These are phyloP conservation scores for Drosophila percnosoma DNA, from an alignment of 2,888 invertebrate species.

Conservation along the genomic window DNA sequence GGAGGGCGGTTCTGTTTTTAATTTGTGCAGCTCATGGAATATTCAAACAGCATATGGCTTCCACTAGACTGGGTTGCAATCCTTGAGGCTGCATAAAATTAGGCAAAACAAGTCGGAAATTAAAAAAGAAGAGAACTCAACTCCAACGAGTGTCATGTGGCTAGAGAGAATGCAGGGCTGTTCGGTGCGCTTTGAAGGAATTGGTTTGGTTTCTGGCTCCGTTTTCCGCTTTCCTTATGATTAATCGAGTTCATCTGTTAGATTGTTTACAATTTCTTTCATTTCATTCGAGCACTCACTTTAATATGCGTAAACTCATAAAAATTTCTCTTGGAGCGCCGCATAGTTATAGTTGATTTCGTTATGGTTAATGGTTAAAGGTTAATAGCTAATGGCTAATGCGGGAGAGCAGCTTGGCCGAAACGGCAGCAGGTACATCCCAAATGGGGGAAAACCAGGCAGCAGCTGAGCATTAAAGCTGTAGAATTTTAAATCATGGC, in stretches of 20 bases:
- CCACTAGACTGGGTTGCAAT: conserved; percentile 50
- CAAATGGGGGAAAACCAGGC: conserved; percentile 8
- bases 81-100: conserved; percentile 75
- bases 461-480: conserved; percentile 48
- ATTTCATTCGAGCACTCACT: conserved; percentile 44
- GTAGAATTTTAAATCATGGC: conserved; percentile 78
- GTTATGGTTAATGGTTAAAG: conserved; percentile 46
- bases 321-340: conserved; percentile 52
- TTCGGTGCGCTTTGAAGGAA: conserved; percentile 44
- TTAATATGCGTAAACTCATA: conserved; percentile 66
- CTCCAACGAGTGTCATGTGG: conserved; percentile 61
- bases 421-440: conserved; percentile 59
- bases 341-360: conserved; percentile 44
- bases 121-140: conserved; percentile 45
- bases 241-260: conserved; percentile 81
- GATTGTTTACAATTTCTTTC: conserved; percentile 64
- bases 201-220: conserved; percentile 28
- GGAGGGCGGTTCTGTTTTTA: conserved; percentile 65
- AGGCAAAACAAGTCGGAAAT: conserved; percentile 76
- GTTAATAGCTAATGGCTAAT: conserved; percentile 19
- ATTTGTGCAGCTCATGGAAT: conserved; percentile 80
- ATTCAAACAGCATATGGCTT: conserved; percentile 76
- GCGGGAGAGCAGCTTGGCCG: conserved; percentile 45
- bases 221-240: conserved; percentile 56
- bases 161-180: conserved; percentile 26